phyloP scores from a whole-genome alignment of 2,888 invertebrate species.

The Cataglyphis albicans region DNA sequence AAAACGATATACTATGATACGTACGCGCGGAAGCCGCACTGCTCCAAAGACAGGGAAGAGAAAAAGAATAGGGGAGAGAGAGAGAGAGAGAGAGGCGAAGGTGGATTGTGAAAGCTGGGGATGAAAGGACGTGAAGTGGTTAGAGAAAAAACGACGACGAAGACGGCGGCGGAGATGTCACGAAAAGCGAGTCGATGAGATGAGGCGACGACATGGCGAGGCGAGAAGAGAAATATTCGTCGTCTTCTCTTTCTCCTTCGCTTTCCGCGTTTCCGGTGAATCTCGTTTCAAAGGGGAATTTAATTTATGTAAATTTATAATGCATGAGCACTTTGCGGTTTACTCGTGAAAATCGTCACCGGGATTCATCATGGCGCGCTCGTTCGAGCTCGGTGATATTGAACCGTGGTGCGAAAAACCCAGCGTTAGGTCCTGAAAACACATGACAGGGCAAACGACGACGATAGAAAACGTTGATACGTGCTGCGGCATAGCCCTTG shows the following conservation, averaged over 20 bases:
- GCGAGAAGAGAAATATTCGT: constrained; percentile 5
- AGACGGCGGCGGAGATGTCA: constrained; percentile 6
- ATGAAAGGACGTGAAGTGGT: constrained; percentile 44
- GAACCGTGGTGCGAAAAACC: not conserved
- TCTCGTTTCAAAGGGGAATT: constrained; percentile 73
- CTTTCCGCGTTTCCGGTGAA: not conserved
- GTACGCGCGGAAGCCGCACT: not conserved
- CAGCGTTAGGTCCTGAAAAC: constrained; percentile 14
- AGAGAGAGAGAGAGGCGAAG: not conserved
- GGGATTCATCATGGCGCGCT: constrained; percentile 60
- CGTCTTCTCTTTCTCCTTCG: not conserved
- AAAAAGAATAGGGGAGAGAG: not conserved
- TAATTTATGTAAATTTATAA: constrained; percentile 79
- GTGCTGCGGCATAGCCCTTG: constrained; percentile 72
- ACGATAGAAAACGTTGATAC: constrained; percentile 68
- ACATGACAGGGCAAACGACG: not conserved
- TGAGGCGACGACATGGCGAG: constrained; percentile 37
- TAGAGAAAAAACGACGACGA: constrained; percentile 34
- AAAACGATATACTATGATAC: not conserved
- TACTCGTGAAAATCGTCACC: constrained; percentile 63
- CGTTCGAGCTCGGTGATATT: constrained; percentile 4
- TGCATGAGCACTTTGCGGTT: constrained; percentile 74
- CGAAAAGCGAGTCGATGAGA: constrained; percentile 41
- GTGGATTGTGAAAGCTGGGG: constrained; percentile 25
- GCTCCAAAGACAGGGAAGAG: constrained; percentile 6